Conservation (phyloP, 2,113 vertebrate genomes). For the Paradisaea rubra region DNA sequence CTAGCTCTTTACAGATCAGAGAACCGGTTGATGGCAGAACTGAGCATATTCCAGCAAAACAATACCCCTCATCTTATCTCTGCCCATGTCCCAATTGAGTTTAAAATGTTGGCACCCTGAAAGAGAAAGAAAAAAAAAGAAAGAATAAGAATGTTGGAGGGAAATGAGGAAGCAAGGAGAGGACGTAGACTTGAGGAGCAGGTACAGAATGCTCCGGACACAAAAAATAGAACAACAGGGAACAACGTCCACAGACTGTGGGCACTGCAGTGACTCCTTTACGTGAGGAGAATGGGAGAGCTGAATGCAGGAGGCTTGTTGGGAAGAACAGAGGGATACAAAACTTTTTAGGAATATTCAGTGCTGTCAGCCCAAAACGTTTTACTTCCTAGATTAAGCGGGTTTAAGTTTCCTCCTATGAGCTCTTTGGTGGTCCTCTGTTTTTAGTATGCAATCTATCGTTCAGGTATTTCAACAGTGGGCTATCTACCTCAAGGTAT, state of each 20-base stretch:
- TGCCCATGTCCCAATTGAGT: slow-evolving; percentile 58
- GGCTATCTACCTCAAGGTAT: neutral
- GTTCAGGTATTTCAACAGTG: neutral
- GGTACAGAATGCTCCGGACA: neutral
- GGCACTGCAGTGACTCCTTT: neutral
- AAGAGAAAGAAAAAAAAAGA: slow-evolving; percentile 60
- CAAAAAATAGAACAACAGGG: neutral
- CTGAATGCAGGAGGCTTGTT: neutral
- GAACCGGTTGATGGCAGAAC: slow-evolving; percentile 59
- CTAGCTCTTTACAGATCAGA: slow-evolving; percentile 55
- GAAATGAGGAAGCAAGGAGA: slow-evolving; percentile 34
- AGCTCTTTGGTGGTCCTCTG: neutral
- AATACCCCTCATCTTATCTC: slow-evolving; percentile 64
- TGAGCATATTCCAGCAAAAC: slow-evolving; percentile 60
- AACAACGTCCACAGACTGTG: neutral
- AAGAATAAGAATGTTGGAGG: slow-evolving; percentile 50
- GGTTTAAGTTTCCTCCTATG: neutral
- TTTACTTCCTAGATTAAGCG: neutral
- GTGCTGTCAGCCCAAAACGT: neutral
- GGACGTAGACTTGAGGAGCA: neutral
- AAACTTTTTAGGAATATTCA: neutral
- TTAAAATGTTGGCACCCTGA: slow-evolving; percentile 59
- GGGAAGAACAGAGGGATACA: neutral
- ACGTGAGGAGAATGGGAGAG: neutral
- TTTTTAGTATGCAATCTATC: neutral